These are phyloP conservation scores for Mirounga angustirostris DNA, from an alignment of 2,113 vertebrate genomes.

Conservation along the genomic window DNA sequence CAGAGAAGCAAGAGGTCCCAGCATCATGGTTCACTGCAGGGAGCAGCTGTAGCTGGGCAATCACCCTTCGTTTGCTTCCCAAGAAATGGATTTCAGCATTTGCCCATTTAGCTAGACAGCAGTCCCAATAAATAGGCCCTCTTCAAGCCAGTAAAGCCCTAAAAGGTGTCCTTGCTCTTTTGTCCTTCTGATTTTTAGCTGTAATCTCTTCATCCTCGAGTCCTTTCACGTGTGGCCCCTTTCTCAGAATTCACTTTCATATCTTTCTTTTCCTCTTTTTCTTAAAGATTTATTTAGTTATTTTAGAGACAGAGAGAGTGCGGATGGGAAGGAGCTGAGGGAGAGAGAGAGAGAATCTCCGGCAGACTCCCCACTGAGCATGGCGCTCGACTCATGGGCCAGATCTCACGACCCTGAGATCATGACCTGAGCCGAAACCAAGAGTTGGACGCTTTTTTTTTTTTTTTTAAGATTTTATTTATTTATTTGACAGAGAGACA, in stretches of 20 bases:
- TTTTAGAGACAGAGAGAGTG: background rate
- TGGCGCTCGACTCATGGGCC: too few species aligned
- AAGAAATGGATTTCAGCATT: background rate
- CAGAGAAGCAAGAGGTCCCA: background rate
- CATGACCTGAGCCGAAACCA: background rate
- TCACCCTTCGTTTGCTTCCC: background rate
- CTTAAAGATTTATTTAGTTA: background rate
- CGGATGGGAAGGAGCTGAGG: background rate
- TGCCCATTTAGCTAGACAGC: background rate
- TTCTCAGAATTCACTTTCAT: background rate
- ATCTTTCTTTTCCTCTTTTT: background rate
- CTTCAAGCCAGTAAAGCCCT: background rate
- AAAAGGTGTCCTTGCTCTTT: background rate
- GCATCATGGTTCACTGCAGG: background rate
- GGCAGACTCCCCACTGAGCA: too few species aligned
- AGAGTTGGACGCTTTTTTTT: too few species aligned
- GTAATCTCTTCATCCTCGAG: background rate
- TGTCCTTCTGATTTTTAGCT: constrained; percentile 20
- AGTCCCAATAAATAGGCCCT: background rate
- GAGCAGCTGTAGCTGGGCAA: background rate
- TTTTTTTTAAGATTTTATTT: too few species aligned
- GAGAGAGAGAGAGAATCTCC: background rate
- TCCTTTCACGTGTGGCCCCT: background rate
- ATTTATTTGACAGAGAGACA: too few species aligned
- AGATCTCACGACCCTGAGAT: background rate